Evolutionary conservation across 2,797 vertebrate genomes (phyloP).

Genomic region (Helostoma temminkii): DNA sequence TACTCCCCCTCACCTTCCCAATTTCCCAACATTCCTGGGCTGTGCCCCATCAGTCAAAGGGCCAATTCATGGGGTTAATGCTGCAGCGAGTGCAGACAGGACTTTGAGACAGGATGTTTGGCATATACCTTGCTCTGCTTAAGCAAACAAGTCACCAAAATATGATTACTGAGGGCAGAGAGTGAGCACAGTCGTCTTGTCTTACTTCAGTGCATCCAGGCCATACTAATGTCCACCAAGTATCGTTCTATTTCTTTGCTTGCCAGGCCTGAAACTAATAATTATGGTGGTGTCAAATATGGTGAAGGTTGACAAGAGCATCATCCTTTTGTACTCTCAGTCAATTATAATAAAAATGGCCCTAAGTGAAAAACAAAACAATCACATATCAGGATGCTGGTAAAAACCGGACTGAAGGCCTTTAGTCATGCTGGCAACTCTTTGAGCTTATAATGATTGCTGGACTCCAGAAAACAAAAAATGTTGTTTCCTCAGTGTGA

Average conservation of each 20-base stretch:
- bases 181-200: constrained; percentile 65
- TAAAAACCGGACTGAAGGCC: not conserved
- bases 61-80: constrained; percentile 83
- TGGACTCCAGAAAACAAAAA: not conserved
- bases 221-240: constrained; percentile 65
- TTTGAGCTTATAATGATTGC: not conserved
- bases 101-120: constrained; percentile 90
- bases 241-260: constrained; percentile 58
- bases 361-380: not conserved
- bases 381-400: not conserved
- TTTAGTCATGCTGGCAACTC: not conserved
- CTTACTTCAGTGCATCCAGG: constrained; percentile 64
- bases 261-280: constrained; percentile 45
- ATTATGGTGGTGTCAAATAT: constrained; percentile 26
- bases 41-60: constrained; percentile 83
- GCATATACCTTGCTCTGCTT: constrained; percentile 86
- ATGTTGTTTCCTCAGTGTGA: not conserved
- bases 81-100: constrained; percentile 78
- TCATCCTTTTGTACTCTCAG: not conserved
- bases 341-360: not conserved
- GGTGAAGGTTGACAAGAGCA: constrained; percentile 6
- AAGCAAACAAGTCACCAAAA: constrained; percentile 89
- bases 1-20: constrained; percentile 78
- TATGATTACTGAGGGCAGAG: constrained; percentile 83
- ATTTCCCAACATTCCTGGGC: constrained; percentile 83